A percentile compares a stretch with the other conserved stretches of the same genome.
These are phyloP conservation scores for Lingula anatina DNA, from an alignment of 2,888 invertebrate species.

Conservation along the genomic window DNA sequence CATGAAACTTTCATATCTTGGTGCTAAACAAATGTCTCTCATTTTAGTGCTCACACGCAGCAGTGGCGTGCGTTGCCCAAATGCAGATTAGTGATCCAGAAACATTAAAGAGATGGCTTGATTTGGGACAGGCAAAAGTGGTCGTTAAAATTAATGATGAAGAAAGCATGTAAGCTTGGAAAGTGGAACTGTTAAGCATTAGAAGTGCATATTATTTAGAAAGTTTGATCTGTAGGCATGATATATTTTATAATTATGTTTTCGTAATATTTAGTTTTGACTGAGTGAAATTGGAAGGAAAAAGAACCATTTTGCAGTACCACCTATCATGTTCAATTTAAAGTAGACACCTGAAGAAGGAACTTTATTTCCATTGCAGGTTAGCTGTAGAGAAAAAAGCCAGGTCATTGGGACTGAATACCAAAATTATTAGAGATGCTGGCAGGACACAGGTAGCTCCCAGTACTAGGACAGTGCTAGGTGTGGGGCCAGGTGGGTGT, in stretches of 20 bases:
- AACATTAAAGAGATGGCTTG: conserved; percentile 64
- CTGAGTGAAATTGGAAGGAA: too few relatives aligned
- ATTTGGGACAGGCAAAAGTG: conserved; percentile 79
- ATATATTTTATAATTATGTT: too few relatives aligned
- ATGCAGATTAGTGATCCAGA: conserved; percentile 62
- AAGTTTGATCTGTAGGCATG: too few relatives aligned
- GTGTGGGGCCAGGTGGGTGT: conserved; percentile 76
- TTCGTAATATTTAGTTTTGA: too few relatives aligned
- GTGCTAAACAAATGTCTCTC: neutral
- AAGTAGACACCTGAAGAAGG: too few relatives aligned
- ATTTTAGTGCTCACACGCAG: conserved; percentile 80
- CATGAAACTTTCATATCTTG: neutral
- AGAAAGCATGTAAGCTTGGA: conserved; percentile 58
- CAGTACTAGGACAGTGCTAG: conserved; percentile 84
- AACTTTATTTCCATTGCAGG: conserved; percentile 21
- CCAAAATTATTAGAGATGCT: conserved; percentile 75
- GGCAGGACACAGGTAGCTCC: conserved; percentile 88
- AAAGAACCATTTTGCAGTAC: too few relatives aligned
- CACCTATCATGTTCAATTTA: too few relatives aligned
- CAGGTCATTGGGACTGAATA: conserved; percentile 65
- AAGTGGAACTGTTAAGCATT: neutral
- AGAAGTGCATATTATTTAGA: too few relatives aligned
- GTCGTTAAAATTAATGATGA: conserved; percentile 76
- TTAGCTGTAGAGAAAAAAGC: conserved; percentile 67
- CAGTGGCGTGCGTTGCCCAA: conserved; percentile 77